Base-by-base conservation (phyloP, 1,140 invertebrate genomes). In the Aphidius gifuensis region DNA sequence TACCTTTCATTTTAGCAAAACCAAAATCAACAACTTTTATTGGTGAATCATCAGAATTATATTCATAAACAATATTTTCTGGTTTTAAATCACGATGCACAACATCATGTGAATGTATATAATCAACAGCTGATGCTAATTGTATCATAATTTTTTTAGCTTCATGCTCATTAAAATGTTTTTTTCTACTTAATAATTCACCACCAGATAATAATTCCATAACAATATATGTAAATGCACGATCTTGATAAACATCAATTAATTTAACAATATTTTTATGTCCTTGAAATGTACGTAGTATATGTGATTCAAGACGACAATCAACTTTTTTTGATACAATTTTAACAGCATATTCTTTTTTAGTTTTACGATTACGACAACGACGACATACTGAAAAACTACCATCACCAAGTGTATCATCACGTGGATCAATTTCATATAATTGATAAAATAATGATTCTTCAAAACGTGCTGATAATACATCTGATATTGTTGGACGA, bases 51-150 rank as follows among this genome's bases (percentile, higher is more conserved):
- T 87, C 84, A 32, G 80, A 76, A 8, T 80, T 70, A 62, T 86
- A 81, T 43, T 85, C 85, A 70, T 92, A 94, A 4, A 93, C 77
- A 7, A 94, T 80, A 78, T 94, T 94, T 83, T 96, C 93, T 5
- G 94, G 93, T 78, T 97, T 97, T 4, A 97, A 83, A 78, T 97
- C 94, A 51, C 94, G 79, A 80, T 97, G 94, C 40, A 94, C 92
- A 45, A 95, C 86, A 8, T 88, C 88, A 60, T 86, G 81, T 21
- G 82, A 82, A 80, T 96, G 93, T 85, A 96, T 92, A 74, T 89
- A 93, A 50, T 85, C 79, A 5, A 96, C 87, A 45, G 92, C 93
- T 5, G 87, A 86, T 0, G 94, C 89, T 40, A 97, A 80, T 73
- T 94, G 90, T 39, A 82, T 77, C 84, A 94, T 87, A 44, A 94